phyloP scores from a whole-genome alignment of 2,113 vertebrate genomes.

The Camelus bactrianus region DNA sequence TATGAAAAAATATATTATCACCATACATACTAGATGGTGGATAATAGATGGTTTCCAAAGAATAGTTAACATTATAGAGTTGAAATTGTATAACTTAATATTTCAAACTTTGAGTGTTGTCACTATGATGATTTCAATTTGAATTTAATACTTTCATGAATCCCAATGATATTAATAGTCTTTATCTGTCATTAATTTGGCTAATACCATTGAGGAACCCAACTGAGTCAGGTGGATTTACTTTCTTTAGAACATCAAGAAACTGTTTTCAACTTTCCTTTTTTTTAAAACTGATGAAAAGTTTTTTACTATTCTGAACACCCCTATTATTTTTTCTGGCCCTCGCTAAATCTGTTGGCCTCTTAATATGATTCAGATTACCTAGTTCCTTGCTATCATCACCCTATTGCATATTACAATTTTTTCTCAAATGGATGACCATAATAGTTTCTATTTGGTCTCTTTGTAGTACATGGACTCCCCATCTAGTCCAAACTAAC shows the following conservation, averaged over 20 bases:
- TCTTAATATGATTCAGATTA: constrained; percentile 12
- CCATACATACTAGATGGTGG: no score
- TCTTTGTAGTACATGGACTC: neutral
- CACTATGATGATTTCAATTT: neutral
- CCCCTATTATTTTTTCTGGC: neutral
- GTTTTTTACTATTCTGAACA: neutral
- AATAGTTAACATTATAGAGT: neutral
- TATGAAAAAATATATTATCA: neutral
- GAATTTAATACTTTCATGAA: neutral
- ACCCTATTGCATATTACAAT: neutral
- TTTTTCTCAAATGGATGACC: neutral
- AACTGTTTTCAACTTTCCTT: neutral
- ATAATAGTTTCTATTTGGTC: neutral
- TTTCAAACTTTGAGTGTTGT: neutral
- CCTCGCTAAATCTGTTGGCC: neutral
- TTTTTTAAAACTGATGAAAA: neutral
- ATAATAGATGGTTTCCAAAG: neutral
- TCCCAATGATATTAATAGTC: neutral
- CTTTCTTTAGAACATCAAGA: neutral
- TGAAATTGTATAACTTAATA: neutral
- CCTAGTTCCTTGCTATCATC: neutral
- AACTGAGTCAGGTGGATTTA: neutral
- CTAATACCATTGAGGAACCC: neutral
- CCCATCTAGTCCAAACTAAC: neutral
- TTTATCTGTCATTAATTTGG: neutral